Evolutionary conservation across 2,113 vertebrate species (phyloP), one percentile per base, ranked within the genome.

Genomic region (Larimichthys crocea): DNA sequence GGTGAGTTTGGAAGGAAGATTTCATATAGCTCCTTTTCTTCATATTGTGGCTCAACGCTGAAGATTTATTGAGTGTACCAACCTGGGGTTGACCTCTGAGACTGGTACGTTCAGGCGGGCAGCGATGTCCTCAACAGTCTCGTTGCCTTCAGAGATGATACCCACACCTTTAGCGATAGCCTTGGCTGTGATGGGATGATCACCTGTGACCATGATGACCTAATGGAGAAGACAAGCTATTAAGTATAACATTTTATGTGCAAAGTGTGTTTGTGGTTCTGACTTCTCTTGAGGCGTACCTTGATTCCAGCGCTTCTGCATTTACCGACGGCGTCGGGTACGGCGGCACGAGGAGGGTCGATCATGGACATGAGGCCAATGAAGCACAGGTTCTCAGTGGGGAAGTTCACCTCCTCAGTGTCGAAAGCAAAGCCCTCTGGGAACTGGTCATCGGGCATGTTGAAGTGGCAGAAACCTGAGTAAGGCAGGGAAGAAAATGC

Each of bases 191-290:
- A 99, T 98, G 10, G 97, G 97, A 89, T 98, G 97, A 74, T 98
- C 97, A 17, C 97, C 97, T 0, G 97, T 98, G 42, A 99, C 96
- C 97, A 98, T 98, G 91, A 99, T 98, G 66, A 98, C 97, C 97
- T 98, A 42, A 35, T 0, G 17, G 26, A 29, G 48, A 31, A 49
- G 15, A 14, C 4, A 26, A 19, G 62, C 1, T 16, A 7, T 59
- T 8, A 19, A 24, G n/a, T 44, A 40, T 40, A 9, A 40, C 8
- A 9, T 40, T 35, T 40, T 40, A 8, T 40, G 35, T 40, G 35
- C 35, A 40, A 40, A 40, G 35, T 40, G 8, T 1, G 26, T 35
- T 61, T 20, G 7, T 4, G 48, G 10, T 19, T 53, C 11, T 22
- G 46, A 40, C 35, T 40, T 40, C 4, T 35, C 6, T 26, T 40